Evolutionary conservation across 2,888 invertebrate species (phyloP).

Genomic region (Lithophane semibrunnea): DNA sequence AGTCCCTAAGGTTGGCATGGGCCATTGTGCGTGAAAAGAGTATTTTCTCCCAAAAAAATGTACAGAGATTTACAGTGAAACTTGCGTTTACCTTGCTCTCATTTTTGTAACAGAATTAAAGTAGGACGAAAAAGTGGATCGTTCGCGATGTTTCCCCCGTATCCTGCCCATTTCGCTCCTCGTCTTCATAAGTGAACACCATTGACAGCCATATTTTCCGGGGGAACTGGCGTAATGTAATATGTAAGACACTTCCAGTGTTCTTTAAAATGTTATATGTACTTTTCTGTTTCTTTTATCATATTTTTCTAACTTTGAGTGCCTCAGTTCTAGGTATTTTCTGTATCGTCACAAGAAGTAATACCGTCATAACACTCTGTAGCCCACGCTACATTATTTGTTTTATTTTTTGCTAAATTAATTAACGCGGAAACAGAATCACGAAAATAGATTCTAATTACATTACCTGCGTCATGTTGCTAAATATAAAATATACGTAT

Average conservation of each 20-base stretch:
- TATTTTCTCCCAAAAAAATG: neutral
- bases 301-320: neutral
- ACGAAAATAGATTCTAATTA: conserved; percentile 59
- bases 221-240: conserved; percentile 18
- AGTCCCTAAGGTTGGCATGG: no score
- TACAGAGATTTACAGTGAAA: conserved; percentile 9
- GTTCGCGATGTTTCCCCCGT: conserved; percentile 15
- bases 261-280: conserved; percentile 13
- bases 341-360: neutral
- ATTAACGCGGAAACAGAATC: conserved; percentile 21
- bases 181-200: conserved; percentile 49
- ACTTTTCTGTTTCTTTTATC: neutral
- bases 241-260: conserved; percentile 15
- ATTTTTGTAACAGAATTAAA: conserved; percentile 39
- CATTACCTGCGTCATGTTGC: conserved; percentile 57
- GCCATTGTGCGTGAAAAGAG: neutral
- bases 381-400: conserved; percentile 9
- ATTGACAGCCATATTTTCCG: conserved; percentile 46
- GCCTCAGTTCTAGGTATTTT: neutral
- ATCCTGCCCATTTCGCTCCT: conserved; percentile 41
- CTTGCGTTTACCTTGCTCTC: conserved; percentile 19
- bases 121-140: conserved; percentile 17
- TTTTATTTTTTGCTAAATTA: conserved; percentile 15
- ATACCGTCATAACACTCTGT: neutral
- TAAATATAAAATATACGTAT: conserved; percentile 48